Conservation (phyloP, 2,888 invertebrate genomes). For the Drosophila antonietae region DNA sequence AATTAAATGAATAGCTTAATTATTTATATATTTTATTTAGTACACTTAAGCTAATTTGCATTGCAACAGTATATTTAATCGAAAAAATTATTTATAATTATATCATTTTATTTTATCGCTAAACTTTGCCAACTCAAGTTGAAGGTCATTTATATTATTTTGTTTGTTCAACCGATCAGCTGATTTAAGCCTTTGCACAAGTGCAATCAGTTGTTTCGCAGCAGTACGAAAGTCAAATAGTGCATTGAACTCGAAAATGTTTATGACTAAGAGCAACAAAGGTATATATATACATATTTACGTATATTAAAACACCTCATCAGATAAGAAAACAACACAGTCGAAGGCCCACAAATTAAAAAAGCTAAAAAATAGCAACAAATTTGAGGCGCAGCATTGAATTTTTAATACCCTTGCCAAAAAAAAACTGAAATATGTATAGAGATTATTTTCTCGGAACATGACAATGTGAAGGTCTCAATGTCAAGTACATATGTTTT, state of each 20-base stretch:
- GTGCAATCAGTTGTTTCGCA: constrained; percentile 40
- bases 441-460: too few relatives aligned
- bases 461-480: constrained; percentile 14
- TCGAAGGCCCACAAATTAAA: constrained; percentile 37
- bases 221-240: constrained; percentile 40
- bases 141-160: constrained; percentile 40
- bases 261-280: constrained; percentile 48
- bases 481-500: constrained; percentile 42
- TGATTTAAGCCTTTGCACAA: constrained; percentile 52
- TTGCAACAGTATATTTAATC: background rate
- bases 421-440: constrained; percentile 5
- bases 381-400: constrained; percentile 14
- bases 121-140: constrained; percentile 43
- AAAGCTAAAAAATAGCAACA: constrained; percentile 11
- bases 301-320: background rate
- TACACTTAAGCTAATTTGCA: background rate
- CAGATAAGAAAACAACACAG: constrained; percentile 35
- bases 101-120: constrained; percentile 16
- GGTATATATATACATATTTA: background rate
- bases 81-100: background rate
- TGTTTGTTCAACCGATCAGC: constrained; percentile 42
- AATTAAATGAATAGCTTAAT: background rate
- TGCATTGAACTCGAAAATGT: constrained; percentile 65
- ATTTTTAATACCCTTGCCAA: constrained; percentile 39
- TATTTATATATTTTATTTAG: background rate